These are phyloP conservation scores for Elachura formosa DNA, from an alignment of 2,113 vertebrate species.

Conservation along the genomic window DNA sequence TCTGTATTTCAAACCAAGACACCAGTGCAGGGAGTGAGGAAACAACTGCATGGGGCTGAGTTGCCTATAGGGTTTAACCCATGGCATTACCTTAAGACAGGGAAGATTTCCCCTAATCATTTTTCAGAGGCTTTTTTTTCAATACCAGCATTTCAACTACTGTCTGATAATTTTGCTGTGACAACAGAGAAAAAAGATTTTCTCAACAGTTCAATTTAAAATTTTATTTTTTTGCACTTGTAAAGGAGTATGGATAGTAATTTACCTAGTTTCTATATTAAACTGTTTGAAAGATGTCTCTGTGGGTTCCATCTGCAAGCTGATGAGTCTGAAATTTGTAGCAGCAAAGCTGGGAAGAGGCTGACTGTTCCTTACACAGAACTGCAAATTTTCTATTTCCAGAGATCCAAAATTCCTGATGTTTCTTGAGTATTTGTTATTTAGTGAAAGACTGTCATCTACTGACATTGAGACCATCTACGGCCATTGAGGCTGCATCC, in stretches of 20 bases:
- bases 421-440: neutral
- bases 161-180: neutral
- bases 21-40: accelerated
- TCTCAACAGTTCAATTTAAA: neutral
- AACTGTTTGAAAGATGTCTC: neutral
- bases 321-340: neutral
- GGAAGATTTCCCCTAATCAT: neutral
- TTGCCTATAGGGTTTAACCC: neutral
- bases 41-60: neutral
- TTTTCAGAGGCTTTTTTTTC: neutral
- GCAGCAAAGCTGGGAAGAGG: neutral
- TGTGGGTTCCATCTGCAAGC: neutral
- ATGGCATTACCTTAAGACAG: neutral
- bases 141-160: neutral
- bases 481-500: neutral
- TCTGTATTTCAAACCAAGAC: no score
- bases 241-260: neutral
- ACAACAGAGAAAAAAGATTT: neutral
- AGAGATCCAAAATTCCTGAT: neutral
- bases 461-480: neutral
- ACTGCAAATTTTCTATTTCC: neutral
- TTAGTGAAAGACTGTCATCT: neutral
- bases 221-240: neutral
- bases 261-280: neutral
- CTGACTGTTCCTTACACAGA: neutral